Evolutionary conservation across 1,140 invertebrate genomes (phyloP).

Genomic region (Himalopsyche phryganea): DNA sequence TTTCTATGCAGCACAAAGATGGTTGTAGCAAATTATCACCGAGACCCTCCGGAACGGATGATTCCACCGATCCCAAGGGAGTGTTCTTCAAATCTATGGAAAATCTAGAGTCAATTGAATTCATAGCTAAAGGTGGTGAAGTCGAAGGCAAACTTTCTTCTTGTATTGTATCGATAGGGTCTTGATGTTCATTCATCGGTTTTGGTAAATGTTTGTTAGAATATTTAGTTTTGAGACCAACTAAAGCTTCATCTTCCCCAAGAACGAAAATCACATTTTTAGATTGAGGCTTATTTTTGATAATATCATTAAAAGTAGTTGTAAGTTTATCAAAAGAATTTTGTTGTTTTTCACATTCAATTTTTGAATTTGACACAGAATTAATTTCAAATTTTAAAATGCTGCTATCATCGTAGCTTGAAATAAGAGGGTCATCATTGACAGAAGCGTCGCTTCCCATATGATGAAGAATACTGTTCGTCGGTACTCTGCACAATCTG

Average conservation of each 20-base stretch:
- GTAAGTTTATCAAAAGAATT: no score
- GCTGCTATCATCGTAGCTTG: no score
- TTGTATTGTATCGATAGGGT: neutral
- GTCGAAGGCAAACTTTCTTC: neutral
- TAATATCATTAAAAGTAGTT: no score
- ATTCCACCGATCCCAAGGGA: neutral
- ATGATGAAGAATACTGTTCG: neutral
- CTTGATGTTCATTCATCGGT: neutral
- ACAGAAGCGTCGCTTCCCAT: no score
- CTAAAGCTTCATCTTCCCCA: conserved; percentile 68
- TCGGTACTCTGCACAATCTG: conserved; percentile 12
- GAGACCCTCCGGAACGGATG: neutral
- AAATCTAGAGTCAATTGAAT: neutral
- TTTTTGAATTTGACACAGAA: no score
- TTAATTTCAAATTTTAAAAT: no score
- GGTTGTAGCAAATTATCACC: conserved; percentile 11
- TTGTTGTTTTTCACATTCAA: no score
- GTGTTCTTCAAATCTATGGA: neutral
- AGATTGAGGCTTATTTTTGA: neutral
- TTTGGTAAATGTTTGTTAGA: neutral
- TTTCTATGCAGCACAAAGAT: conserved; percentile 40
- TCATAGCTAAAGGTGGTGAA: neutral
- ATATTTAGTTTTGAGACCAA: conserved; percentile 50
- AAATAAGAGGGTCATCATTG: no score
- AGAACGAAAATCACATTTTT: conserved; percentile 68